phyloP scores from a whole-genome alignment of 1,140 invertebrate species.

The Hesperophylax magnus region DNA sequence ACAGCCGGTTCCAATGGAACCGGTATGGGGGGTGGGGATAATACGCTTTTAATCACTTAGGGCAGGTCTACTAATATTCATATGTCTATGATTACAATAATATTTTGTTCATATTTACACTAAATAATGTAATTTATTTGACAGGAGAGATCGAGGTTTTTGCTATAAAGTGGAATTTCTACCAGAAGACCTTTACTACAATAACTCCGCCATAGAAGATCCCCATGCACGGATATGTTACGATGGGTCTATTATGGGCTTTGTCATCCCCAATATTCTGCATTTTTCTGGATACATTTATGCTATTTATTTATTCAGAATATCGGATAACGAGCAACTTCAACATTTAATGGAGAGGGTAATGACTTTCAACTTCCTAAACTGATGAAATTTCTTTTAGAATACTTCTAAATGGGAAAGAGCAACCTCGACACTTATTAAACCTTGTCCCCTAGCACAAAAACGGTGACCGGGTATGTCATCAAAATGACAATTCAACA shows the following conservation, averaged over 20 bases:
- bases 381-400: too few species aligned
- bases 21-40: too few species aligned
- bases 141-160: slow-evolving; percentile 81
- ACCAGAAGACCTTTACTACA: slow-evolving; percentile 46
- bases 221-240: slow-evolving; percentile 75
- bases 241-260: slow-evolving; percentile 81
- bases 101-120: too few species aligned
- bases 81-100: too few species aligned
- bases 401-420: too few species aligned
- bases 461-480: too few species aligned
- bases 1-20: too few species aligned
- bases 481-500: too few species aligned
- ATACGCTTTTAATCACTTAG: too few species aligned
- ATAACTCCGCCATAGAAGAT: slow-evolving; percentile 5
- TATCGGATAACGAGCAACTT: slow-evolving; percentile 88
- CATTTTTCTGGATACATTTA: slow-evolving; percentile 85
- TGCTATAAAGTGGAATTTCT: slow-evolving; percentile 73
- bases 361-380: not conserved
- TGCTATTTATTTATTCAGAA: slow-evolving; percentile 83
- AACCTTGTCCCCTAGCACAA: too few species aligned
- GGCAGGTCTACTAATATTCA: too few species aligned
- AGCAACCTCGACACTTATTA: too few species aligned
- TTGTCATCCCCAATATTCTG: slow-evolving; percentile 83
- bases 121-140: slow-evolving; percentile 55
- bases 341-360: slow-evolving; percentile 90